Evolutionary conservation across 2,888 invertebrate species (phyloP), one percentile per base, ranked within the genome.

Genomic region (Sylvicola fuscatus): DNA sequence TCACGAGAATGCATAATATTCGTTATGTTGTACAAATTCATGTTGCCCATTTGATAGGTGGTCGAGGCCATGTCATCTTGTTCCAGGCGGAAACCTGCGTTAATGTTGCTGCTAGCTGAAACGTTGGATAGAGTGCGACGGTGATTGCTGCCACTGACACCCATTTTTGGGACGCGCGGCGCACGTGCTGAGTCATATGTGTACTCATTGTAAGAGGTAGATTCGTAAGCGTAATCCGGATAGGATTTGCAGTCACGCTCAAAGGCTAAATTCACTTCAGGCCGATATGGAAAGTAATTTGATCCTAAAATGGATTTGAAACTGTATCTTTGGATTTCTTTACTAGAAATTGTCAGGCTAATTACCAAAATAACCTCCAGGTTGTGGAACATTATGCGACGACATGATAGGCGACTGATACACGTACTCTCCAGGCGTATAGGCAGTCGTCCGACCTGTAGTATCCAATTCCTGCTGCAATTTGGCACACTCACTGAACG

Each of bases 51-150:
- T 31, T 55, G 52, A 35, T 53, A 54, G 2, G 11, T 33, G 17
- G 46, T 39, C 4, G 47, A 49, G 14, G 46, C 42, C 40, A 53
- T 35, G 35, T 56, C 61, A 42, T 74, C 75, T 39, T 71, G 70
- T 43, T 72, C 72, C 33, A 70, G 50, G 15, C 65, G 61, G 51
- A 72, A 72, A 34, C 64, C 68, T 31, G 72, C 72, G 53, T 72
- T 75, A 16, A 70, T 61, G 45, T 62, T 72, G 0, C 68, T 67
- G n/a, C n/a, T n/a, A n/a, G n/a, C n/a, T n/a, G n/a, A 73, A 3
- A 81, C 73, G 48, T 80, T 80, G 1, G 83, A 81, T 0, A 80
- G 74, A 0, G 82, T 81, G 38, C 86, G 66, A 44, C 77, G 68
- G 54, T 86, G 87, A 2, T 54, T 55, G 2, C 50, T 51, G 2